phyloP scores from a whole-genome alignment of 2,113 vertebrate genomes.

The Piliocolobus tephrosceles region DNA sequence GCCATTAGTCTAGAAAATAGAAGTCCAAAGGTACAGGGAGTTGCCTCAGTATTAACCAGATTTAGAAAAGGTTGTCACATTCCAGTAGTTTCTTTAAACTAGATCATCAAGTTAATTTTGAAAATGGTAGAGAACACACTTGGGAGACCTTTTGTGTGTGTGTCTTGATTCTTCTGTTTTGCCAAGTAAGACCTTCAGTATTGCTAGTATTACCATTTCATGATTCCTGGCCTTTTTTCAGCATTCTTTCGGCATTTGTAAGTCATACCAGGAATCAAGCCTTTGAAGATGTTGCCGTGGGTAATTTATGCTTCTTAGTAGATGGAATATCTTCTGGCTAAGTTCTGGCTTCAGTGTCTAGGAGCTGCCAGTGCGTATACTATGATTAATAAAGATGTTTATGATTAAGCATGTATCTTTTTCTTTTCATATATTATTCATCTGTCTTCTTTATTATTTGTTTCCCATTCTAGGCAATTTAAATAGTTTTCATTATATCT shows the following conservation, averaged over 20 bases:
- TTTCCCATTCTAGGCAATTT: not conserved
- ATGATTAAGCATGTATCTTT: not conserved
- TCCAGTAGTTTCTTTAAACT: not conserved
- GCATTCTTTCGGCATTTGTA: not conserved
- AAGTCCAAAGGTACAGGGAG: not conserved
- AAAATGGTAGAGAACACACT: conserved; percentile 16
- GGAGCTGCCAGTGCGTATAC: not conserved
- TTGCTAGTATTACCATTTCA: not conserved
- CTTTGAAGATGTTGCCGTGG: not conserved
- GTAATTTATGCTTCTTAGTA: conserved; percentile 17
- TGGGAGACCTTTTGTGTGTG: not conserved
- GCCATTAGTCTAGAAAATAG: not conserved
- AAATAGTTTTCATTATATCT: conserved; percentile 45
- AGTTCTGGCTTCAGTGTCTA: not conserved
- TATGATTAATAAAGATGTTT: conserved; percentile 19
- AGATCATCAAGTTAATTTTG: not conserved
- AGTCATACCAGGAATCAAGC: not conserved
- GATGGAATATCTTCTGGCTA: not conserved
- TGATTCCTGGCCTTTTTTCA: conserved; percentile 20
- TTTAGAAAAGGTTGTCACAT: not conserved
- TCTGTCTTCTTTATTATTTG: not conserved
- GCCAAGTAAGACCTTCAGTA: not conserved
- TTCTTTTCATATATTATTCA: not conserved
- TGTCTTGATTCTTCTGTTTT: not conserved
- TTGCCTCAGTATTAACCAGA: not conserved